These are phyloP conservation scores for Steinernema carpocapsae DNA, from an alignment of 2,888 invertebrate species.

Conservation along the genomic window DNA sequence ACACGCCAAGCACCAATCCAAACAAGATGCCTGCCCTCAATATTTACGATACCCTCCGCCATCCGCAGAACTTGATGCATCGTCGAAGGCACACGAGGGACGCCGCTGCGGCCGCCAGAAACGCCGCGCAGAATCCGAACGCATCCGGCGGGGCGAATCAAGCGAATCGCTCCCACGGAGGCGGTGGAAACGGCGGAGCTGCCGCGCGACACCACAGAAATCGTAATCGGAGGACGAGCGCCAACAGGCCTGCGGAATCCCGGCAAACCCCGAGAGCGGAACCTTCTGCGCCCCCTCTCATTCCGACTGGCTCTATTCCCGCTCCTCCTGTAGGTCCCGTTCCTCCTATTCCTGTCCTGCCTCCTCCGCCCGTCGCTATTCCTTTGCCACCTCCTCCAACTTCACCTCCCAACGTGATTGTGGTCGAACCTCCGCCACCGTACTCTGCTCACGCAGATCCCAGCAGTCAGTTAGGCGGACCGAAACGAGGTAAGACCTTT, in stretches of 20 bases:
- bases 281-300: conserved; percentile 36
- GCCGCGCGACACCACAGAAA: conserved; percentile 48
- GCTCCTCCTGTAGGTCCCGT: conserved; percentile 40
- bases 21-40: conserved; percentile 92
- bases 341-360: conserved; percentile 17
- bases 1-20: conserved; percentile 98
- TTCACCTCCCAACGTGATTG: conserved; percentile 50
- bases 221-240: conserved; percentile 50
- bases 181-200: conserved; percentile 11
- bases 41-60: conserved; percentile 79
- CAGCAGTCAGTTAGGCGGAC: conserved; percentile 51
- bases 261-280: conserved; percentile 5
- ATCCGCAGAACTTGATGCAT: conserved; percentile 70
- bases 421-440: conserved; percentile 59
- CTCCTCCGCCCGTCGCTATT: not conserved
- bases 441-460: conserved; percentile 55
- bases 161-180: conserved; percentile 44
- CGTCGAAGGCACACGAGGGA: conserved; percentile 11
- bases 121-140: not conserved
- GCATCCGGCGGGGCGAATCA: too few species aligned
- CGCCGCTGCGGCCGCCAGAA: not conserved
- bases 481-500: conserved; percentile 46
- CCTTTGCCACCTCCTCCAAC: not conserved
- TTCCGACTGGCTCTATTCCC: conserved; percentile 15
- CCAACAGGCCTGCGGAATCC: conserved; percentile 36